phyloP scores from a whole-genome alignment of 2,113 vertebrate genomes.

The Lanius ludovicianus region DNA sequence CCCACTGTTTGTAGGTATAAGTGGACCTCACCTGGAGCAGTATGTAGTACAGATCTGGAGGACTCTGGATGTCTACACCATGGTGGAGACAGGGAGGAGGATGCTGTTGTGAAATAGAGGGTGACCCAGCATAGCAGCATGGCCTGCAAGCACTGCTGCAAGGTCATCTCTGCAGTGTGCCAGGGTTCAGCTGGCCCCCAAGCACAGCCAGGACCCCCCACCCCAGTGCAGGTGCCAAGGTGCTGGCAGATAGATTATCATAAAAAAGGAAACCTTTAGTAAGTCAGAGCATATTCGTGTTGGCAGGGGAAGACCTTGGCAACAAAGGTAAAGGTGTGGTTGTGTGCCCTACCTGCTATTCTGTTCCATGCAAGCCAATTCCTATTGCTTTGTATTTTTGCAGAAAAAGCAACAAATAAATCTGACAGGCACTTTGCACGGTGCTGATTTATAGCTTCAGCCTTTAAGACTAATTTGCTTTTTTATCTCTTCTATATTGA shows the following conservation, averaged over 20 bases:
- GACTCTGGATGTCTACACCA: not conserved
- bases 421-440: not conserved
- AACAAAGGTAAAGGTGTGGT: not conserved
- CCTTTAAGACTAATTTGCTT: not conserved
- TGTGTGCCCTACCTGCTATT: not conserved
- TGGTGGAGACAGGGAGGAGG: accelerated
- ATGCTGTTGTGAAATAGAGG: accelerated
- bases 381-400: not conserved
- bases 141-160: accelerated
- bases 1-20: accelerated
- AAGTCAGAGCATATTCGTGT: not conserved
- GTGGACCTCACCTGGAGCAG: not conserved
- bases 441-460: not conserved
- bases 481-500: not conserved
- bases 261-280: not conserved
- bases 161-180: not conserved
- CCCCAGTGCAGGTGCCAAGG: accelerated
- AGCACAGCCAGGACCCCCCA: accelerated
- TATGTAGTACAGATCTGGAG: not conserved
- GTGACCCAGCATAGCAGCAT: not conserved
- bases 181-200: not conserved
- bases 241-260: not conserved
- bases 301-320: not conserved
- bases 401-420: not conserved
- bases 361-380: not conserved